Evolutionary conservation across 2,888 invertebrate genomes (phyloP).

Genomic region (Euplexia lucipara): DNA sequence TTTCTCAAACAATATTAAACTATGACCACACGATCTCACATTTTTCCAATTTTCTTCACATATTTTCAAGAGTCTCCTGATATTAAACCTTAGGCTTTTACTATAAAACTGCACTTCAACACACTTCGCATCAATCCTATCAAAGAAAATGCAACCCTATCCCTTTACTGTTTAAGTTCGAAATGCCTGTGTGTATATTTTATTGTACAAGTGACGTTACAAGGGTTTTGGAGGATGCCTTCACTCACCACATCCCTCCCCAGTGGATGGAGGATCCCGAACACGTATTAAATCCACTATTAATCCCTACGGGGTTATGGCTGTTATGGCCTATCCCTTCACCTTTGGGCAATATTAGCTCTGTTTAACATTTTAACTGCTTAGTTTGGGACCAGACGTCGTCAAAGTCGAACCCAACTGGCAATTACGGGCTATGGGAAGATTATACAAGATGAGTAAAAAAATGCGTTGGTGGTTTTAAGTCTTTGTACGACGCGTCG

Average conservation of each 20-base stretch:
- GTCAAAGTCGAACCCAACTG: slow-evolving; percentile 22
- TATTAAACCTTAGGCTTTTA: slow-evolving; percentile 19
- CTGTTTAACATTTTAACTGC: slow-evolving; percentile 63
- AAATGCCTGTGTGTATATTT: slow-evolving; percentile 18
- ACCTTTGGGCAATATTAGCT: slow-evolving; percentile 58
- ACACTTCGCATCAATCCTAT: background rate
- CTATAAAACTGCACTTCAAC: slow-evolving; percentile 16
- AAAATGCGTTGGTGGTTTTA: slow-evolving; percentile 20
- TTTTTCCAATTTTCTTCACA: slow-evolving; percentile 21
- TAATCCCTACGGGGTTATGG: slow-evolving; percentile 59
- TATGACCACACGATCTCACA: slow-evolving; percentile 1
- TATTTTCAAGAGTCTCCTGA: slow-evolving; percentile 27
- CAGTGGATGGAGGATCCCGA: slow-evolving; percentile 36
- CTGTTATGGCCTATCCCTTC: slow-evolving; percentile 55
- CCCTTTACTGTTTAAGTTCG: background rate
- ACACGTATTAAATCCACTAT: slow-evolving; percentile 61
- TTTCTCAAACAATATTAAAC: slow-evolving; percentile 2
- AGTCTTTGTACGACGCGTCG: background rate
- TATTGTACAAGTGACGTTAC: slow-evolving; percentile 22
- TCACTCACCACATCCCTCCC: slow-evolving; percentile 51
- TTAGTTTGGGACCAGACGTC: slow-evolving; percentile 32
- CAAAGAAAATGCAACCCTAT: slow-evolving; percentile 29
- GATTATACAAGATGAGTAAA: slow-evolving; percentile 19
- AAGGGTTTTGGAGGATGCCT: slow-evolving; percentile 27
- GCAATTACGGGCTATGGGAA: slow-evolving; percentile 23